Evolutionary conservation across 2,797 vertebrate species (phyloP).

Genomic region (Trichosurus vulpecula): DNA sequence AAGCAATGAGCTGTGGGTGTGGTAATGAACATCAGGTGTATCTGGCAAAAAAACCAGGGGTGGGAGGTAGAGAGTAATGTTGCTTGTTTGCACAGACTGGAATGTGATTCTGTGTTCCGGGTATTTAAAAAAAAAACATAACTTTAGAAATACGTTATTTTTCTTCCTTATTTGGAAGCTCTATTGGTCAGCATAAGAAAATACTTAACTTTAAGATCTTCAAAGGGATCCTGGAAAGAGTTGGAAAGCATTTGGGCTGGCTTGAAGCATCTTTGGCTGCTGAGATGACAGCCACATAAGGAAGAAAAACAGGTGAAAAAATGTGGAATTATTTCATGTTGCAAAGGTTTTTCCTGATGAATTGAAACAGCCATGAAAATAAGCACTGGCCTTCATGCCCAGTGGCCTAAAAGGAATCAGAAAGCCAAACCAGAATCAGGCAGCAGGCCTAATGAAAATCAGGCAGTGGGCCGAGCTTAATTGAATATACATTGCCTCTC

Average conservation of each 20-base stretch:
- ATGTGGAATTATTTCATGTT: constrained; percentile 79
- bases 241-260: constrained; percentile 81
- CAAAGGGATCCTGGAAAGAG: constrained; percentile 76
- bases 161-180: constrained; percentile 76
- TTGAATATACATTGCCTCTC: constrained; percentile 66
- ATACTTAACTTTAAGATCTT: constrained; percentile 79
- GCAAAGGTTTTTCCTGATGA: constrained; percentile 81
- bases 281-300: constrained; percentile 77
- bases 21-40: constrained; percentile 78
- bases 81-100: constrained; percentile 67
- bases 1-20: constrained; percentile 63
- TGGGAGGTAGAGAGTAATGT: constrained; percentile 57
- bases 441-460: constrained; percentile 77
- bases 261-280: constrained; percentile 77
- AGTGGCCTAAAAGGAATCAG: constrained; percentile 71
- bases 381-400: constrained; percentile 72
- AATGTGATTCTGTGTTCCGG: constrained; percentile 75
- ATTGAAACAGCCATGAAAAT: constrained; percentile 79
- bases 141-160: constrained; percentile 69
- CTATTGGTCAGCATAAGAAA: constrained; percentile 77
- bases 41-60: constrained; percentile 53
- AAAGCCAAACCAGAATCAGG: constrained; percentile 75
- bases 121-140: constrained; percentile 69
- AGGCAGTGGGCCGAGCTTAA: constrained; percentile 74
- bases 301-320: constrained; percentile 82